Conservation (phyloP, 1,140 invertebrate species). For the Holotrichia oblita region DNA sequence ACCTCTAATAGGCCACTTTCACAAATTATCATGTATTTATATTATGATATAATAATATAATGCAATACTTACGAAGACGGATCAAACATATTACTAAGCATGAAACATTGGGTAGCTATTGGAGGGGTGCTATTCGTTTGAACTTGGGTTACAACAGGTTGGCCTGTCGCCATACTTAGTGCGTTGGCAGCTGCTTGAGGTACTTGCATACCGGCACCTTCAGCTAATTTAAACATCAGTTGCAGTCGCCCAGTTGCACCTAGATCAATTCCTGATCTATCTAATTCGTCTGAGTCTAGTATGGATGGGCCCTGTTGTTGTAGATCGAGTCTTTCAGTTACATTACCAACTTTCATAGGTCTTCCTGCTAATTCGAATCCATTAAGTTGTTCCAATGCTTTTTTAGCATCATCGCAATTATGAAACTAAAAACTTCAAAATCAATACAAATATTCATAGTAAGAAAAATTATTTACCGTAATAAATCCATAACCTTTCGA, state of each 20-base stretch:
- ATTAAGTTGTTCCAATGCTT: conserved; percentile 98
- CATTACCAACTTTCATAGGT: conserved; percentile 99
- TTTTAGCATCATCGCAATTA: conserved; percentile 97
- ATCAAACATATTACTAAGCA: conserved; percentile 99
- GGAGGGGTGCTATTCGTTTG: conserved; percentile 75
- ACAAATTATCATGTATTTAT: no score
- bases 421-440: conserved; percentile 79
- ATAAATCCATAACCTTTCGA: conserved; percentile 99
- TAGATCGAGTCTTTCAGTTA: conserved; percentile 89
- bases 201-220: conserved; percentile 94
- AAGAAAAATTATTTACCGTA: conserved; percentile 75
- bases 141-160: conserved; percentile 72
- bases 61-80: conserved; percentile 79
- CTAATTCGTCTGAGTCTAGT: conserved; percentile 95
- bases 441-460: neutral
- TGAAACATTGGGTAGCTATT: conserved; percentile 99
- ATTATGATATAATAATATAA: no score
- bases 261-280: conserved; percentile 94
- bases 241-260: conserved; percentile 95
- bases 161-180: conserved; percentile 78
- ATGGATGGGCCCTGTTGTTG: conserved; percentile 76
- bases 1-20: no score
- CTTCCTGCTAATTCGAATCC: conserved; percentile 98
- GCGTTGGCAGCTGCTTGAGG: conserved; percentile 91
- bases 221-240: conserved; percentile 98